phyloP scores from a whole-genome alignment of 2,113 vertebrate genomes.

The Dryoscopus gambensis region DNA sequence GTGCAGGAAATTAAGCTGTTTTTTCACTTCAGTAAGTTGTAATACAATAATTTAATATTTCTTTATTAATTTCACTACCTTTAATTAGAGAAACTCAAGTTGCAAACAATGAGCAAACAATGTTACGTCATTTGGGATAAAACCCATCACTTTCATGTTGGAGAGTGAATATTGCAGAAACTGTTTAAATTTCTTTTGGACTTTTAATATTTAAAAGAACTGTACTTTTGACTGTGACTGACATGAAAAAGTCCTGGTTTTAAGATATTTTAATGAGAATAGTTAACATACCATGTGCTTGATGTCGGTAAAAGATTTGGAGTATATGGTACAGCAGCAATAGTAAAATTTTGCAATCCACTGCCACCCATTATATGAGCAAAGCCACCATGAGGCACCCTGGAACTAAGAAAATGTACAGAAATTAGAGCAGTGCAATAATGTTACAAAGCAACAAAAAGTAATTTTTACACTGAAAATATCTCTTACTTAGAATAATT shows the following conservation, averaged over 20 bases:
- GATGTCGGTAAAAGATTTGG: slow-evolving; percentile 93
- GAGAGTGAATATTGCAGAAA: not conserved
- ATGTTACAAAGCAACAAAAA: not conserved
- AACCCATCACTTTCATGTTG: not conserved
- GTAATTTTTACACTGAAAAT: not conserved
- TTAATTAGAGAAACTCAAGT: not conserved
- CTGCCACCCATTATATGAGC: slow-evolving; percentile 96
- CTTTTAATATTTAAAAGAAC: not conserved
- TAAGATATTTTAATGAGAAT: not conserved
- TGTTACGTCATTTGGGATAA: not conserved
- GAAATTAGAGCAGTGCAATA: not conserved
- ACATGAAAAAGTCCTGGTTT: not conserved
- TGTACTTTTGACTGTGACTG: not conserved
- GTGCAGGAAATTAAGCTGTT: not conserved
- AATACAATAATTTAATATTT: not conserved
- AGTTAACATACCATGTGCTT: slow-evolving; percentile 88
- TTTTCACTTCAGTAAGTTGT: slow-evolving; percentile 18
- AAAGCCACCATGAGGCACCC: slow-evolving; percentile 97
- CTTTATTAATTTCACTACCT: not conserved
- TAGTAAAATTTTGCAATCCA: slow-evolving; percentile 94
- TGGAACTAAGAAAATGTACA: slow-evolving; percentile 79
- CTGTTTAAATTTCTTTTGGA: not conserved
- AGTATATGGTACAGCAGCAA: slow-evolving; percentile 92
- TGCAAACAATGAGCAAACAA: not conserved
- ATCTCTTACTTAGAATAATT: not conserved